Evolutionary conservation across 1,140 invertebrate species (phyloP).

Genomic region (Mycetomoellerius zeteki): DNA sequence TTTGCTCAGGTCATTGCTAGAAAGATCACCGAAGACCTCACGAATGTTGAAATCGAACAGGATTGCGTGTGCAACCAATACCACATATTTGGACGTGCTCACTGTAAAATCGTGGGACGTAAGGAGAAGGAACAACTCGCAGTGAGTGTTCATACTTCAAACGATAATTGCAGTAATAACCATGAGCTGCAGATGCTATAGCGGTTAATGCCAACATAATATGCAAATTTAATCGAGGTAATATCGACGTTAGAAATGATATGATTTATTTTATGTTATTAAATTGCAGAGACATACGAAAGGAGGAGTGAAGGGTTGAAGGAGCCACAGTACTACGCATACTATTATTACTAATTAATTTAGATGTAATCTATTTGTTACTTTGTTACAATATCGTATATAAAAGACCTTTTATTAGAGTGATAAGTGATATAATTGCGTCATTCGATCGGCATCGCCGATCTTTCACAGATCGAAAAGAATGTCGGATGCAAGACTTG

Average conservation of each 20-base stretch:
- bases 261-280: constrained; percentile 6
- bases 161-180: not conserved
- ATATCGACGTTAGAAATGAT: constrained; percentile 4
- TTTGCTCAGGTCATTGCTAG: constrained; percentile 87
- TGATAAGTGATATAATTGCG: constrained; percentile 52
- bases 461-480: constrained; percentile 31
- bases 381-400: constrained; percentile 75
- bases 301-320: constrained; percentile 76
- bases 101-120: constrained; percentile 85
- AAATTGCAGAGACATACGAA: constrained; percentile 81
- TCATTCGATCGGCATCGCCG: not conserved
- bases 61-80: constrained; percentile 87
- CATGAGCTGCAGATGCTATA: not conserved
- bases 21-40: constrained; percentile 86
- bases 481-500: constrained; percentile 6
- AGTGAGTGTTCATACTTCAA: constrained; percentile 66
- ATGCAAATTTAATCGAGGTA: not conserved
- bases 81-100: constrained; percentile 79
- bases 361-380: constrained; percentile 83
- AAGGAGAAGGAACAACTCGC: constrained; percentile 82
- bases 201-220: not conserved
- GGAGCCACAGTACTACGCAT: constrained; percentile 56
- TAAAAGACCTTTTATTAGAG: constrained; percentile 44
- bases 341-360: constrained; percentile 79
- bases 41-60: constrained; percentile 83